Evolutionary conservation across 2,888 invertebrate species (phyloP).

Genomic region (Gortyna flavago): DNA sequence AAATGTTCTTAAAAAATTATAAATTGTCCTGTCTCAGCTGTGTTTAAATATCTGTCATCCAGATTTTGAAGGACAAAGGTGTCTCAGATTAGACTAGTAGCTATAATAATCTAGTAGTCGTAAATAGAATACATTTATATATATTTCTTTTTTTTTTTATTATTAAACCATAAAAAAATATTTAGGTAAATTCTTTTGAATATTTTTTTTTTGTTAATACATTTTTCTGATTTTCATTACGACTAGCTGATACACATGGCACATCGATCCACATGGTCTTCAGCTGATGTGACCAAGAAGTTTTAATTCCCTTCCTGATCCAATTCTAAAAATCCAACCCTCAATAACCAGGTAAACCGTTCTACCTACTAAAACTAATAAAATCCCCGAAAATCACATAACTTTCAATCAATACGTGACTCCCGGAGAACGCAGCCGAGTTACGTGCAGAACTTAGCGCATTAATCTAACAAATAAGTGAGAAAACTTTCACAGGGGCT

Average conservation of each 20-base stretch:
- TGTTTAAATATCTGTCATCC: not conserved
- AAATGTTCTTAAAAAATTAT: not conserved
- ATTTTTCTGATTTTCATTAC: no score
- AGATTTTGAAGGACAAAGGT: not conserved
- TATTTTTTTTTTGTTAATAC: not conserved
- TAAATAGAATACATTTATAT: not conserved
- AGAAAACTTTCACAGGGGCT: conserved; percentile 59
- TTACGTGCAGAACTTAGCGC: conserved; percentile 61
- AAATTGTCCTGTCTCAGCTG: not conserved
- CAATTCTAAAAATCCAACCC: not conserved
- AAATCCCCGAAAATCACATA: conserved; percentile 61
- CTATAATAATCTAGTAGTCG: no score
- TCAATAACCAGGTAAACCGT: conserved; percentile 2
- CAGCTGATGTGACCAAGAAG: no score
- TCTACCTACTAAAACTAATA: conserved; percentile 34
- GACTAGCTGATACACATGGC: no score
- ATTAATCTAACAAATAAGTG: conserved; percentile 70
- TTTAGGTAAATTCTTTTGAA: no score
- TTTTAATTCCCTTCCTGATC: not conserved
- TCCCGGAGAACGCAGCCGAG: conserved; percentile 51
- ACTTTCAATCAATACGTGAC: conserved; percentile 66
- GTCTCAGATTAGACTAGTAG: not conserved
- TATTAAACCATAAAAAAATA: no score
- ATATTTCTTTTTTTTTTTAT: not conserved
- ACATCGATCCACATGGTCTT: no score